Percentiles rank a stretch among this genome's conserved stretches.
These are phyloP conservation scores for Chrysodeixis includens DNA, from an alignment of 2,888 invertebrate species.

Conservation along the genomic window DNA sequence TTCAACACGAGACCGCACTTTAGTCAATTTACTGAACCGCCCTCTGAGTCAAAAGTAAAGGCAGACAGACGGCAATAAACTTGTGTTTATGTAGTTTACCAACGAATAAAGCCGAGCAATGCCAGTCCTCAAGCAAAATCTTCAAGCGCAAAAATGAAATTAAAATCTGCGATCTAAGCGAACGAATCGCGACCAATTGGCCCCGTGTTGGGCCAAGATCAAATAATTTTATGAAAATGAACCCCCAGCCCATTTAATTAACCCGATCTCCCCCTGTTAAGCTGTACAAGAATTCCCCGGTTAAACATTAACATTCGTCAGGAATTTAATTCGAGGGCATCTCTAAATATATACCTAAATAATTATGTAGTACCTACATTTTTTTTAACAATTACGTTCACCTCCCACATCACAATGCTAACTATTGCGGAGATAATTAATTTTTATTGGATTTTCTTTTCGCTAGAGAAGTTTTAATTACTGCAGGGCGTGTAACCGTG, in stretches of 20 bases:
- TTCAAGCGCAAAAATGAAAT: constrained; percentile 78
- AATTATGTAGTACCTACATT: constrained; percentile 61
- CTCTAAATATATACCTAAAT: constrained; percentile 76
- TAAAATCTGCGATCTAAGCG: constrained; percentile 74
- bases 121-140: constrained; percentile 61
- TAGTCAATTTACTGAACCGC: constrained; percentile 70
- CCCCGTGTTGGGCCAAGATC: constrained; percentile 79
- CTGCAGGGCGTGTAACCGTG: constrained; percentile 67
- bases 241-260: constrained; percentile 87
- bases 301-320: constrained; percentile 86
- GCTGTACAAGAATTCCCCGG: constrained; percentile 87
- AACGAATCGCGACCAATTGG: constrained; percentile 79
- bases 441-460: constrained; percentile 83
- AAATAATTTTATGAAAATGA: constrained; percentile 88
- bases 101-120: constrained; percentile 66
- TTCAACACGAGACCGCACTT: constrained; percentile 75
- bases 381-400: constrained; percentile 70
- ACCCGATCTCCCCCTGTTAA: constrained; percentile 84
- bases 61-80: constrained; percentile 79
- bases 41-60: constrained; percentile 72
- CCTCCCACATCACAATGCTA: constrained; percentile 74
- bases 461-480: constrained; percentile 83
- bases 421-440: constrained; percentile 76
- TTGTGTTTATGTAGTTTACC: constrained; percentile 77
- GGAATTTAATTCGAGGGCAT: constrained; percentile 84